Evolutionary conservation across 2,888 invertebrate species (phyloP), one percentile per base, ranked within the genome.

Genomic region (Epicampocera succincta): DNA sequence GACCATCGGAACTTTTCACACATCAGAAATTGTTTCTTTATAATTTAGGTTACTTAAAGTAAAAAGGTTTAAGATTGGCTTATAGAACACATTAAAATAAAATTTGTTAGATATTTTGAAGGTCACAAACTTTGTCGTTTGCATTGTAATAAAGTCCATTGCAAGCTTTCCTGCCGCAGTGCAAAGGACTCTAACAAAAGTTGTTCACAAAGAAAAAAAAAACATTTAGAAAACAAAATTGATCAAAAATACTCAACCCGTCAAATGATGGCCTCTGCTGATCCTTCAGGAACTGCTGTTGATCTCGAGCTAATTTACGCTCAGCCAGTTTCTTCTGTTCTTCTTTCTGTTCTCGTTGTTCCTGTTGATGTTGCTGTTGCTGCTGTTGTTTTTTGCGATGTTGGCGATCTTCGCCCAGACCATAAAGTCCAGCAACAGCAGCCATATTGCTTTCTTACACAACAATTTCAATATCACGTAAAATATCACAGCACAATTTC

Each of bases 361-460:
- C 92, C 92, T 85, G 86, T 60, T 90, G 90, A 81, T 90, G 90
- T 91, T 93, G 87, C 91, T 93, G 92, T 92, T 93, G 92, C 92
- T 90, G 90, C 71, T 90, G 91, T 84, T 90, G 90, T 85, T 90
- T 90, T 74, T 90, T 89, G 44, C 91, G 89, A 81, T 90, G 90
- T 77, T 90, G 90, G 63, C 95, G 93, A 89, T 95, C 95, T 91
- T 95, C 95, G 88, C 95, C 95, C 89, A 95, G 93, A 87, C 95
- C 95, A 90, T 95, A 95, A 79, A 95, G 93, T 89, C 95, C 95
- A 87, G 95, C 95, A 89, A 95, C 95, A 85, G 95, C 95, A 88
- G 95, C 95, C 95, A 95, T 95, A 1, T 38, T 61, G 13, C 3
- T 1, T 56, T 56, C 38, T 2, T 17, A 54, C 66, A 33, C 63